phyloP scores from a whole-genome alignment of 2,888 invertebrate species.

The Ceraclea dissimilis region DNA sequence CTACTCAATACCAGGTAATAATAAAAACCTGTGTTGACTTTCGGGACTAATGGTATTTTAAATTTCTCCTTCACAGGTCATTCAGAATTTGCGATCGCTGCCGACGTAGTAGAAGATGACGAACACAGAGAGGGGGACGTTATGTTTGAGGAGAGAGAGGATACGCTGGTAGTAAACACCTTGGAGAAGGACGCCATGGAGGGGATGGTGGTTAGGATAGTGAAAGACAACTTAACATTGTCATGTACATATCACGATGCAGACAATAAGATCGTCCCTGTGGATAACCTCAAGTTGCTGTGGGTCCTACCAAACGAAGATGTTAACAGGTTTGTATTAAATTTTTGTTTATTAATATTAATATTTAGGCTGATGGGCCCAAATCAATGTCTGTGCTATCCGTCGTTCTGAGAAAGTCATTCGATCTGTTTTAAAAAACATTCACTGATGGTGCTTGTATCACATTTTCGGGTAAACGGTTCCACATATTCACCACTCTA shows the following conservation, averaged over 20 bases:
- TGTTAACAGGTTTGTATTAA: neutral
- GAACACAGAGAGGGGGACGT: neutral
- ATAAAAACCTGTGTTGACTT: too few species aligned
- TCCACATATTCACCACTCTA: too few species aligned
- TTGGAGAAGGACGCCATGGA: neutral
- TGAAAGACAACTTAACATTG: neutral
- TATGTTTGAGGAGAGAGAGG: neutral
- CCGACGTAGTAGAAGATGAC: neutral
- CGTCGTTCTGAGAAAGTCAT: too few species aligned
- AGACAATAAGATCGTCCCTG: neutral
- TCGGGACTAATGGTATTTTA: neutral
- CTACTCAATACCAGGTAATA: too few species aligned
- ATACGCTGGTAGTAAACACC: neutral
- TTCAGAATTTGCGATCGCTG: neutral
- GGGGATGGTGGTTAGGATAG: neutral
- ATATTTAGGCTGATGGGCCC: too few species aligned
- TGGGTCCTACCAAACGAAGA: neutral
- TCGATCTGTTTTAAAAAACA: too few species aligned
- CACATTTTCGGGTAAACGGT: too few species aligned
- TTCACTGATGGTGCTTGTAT: too few species aligned
- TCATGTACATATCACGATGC: neutral
- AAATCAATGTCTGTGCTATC: too few species aligned
- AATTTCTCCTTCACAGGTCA: neutral
- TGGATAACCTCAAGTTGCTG: neutral
- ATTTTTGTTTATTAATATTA: too few species aligned